Percentiles rank a stretch among this genome's conserved stretches.
Conservation (phyloP, 2,888 invertebrate species). For the Epistrophe grossulariae region DNA sequence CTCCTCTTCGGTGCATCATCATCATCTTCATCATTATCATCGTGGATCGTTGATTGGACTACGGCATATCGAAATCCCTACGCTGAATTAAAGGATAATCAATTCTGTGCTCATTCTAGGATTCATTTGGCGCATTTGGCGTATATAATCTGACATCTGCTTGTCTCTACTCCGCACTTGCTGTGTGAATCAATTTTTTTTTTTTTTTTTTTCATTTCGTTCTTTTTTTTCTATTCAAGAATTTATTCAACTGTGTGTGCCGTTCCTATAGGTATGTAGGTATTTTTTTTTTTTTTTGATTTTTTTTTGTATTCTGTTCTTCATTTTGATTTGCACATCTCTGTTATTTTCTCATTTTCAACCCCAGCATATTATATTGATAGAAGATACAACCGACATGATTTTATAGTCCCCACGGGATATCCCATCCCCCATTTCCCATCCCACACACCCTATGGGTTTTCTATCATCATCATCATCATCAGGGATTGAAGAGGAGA, state of each 20-base stretch:
- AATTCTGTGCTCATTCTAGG: conserved; percentile 67
- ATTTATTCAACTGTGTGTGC: conserved; percentile 42
- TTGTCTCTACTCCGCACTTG: conserved; percentile 13
- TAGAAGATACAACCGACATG: conserved; percentile 41
- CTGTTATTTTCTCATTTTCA: conserved; percentile 55
- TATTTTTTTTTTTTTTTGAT: conserved; percentile 22
- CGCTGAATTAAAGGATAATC: conserved; percentile 73
- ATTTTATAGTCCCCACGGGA: conserved; percentile 38
- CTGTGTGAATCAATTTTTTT: conserved; percentile 19
- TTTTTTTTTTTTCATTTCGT: not conserved
- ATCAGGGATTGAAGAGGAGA: not conserved
- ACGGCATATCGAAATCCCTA: conserved; percentile 43
- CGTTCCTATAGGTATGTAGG: not conserved
- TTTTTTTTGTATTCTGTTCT: conserved; percentile 35
- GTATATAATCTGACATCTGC: conserved; percentile 18
- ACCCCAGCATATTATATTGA: conserved; percentile 13
- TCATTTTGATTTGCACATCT: conserved; percentile 63
- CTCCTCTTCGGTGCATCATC: conserved; percentile 34
- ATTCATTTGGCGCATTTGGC: conserved; percentile 54
- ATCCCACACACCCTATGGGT: not conserved
- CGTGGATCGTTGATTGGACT: conserved; percentile 68
- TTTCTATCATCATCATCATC: not conserved
- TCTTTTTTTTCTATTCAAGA: conserved; percentile 19
- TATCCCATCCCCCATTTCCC: not conserved
- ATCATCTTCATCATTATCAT: conserved; percentile 1